These are phyloP conservation scores for Eptatretus atami DNA, from an alignment of 2,797 vertebrate genomes.

Conservation along the genomic window DNA sequence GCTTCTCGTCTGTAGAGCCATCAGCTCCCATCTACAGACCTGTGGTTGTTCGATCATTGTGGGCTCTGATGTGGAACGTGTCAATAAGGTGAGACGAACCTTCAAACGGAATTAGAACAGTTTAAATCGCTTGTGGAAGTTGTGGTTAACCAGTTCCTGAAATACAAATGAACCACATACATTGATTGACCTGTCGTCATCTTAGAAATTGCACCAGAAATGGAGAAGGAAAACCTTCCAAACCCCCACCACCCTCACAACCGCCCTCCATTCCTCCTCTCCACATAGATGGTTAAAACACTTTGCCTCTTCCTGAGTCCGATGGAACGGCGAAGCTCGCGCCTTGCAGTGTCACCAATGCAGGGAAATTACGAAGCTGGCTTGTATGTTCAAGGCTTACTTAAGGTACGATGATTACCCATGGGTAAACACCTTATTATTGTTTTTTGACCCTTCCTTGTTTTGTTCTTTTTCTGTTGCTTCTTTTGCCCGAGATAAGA, in stretches of 20 bases:
- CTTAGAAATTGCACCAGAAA: too few relatives aligned
- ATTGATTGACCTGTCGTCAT: too few relatives aligned
- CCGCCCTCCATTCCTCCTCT: too few relatives aligned
- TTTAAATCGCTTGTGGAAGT: too few relatives aligned
- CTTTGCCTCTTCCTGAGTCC: slow-evolving; percentile 76
- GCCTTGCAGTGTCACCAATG: slow-evolving; percentile 40
- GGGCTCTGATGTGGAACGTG: slow-evolving; percentile 81
- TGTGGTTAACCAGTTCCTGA: too few relatives aligned
- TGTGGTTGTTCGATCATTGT: slow-evolving; percentile 89
- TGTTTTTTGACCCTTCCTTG: not conserved
- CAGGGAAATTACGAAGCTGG: slow-evolving; percentile 81
- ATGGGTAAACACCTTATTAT: not conserved
- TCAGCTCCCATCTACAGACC: slow-evolving; percentile 89
- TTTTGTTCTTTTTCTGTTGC: too few relatives aligned
- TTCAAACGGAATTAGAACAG: not conserved
- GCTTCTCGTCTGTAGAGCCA: slow-evolving; percentile 23
- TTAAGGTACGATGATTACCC: slow-evolving; percentile 37
- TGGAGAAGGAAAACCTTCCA: too few relatives aligned
- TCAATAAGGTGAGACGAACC: slow-evolving; percentile 51
- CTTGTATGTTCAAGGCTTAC: slow-evolving; percentile 75
- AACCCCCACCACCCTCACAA: too few relatives aligned
- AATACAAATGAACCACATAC: too few relatives aligned
- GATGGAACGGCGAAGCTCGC: slow-evolving; percentile 58
- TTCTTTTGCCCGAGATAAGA: too few relatives aligned
- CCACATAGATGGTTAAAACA: slow-evolving; percentile 51